Evolutionary conservation across 2,888 invertebrate species (phyloP), one percentile per base, ranked within the genome.

Genomic region (Aphelenchoides bicaudatus): DNA sequence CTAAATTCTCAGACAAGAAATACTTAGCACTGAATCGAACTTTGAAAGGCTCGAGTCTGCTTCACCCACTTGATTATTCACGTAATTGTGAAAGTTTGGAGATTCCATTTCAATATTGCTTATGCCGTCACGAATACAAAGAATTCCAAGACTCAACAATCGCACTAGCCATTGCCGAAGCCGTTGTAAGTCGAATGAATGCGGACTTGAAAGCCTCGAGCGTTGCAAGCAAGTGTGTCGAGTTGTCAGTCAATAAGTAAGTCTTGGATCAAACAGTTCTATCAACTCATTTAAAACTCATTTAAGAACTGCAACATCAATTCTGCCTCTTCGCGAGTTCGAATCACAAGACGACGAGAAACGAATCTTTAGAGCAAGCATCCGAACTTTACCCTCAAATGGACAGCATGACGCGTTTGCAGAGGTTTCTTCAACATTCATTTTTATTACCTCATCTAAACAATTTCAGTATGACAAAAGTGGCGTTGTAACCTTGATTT

Each of bases 71-170:
- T 5, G 52, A 60, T 5, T 57, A 58, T 34, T 38, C 48, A 3
- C 47, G 69, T 39, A 57, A 52, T 28, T 69, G 69, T 43, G 31
- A 56, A 8, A 63, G 56, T 1, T 43, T 69, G 25, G 65, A 63
- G n/a, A 59, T 69, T 21, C 66, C 67, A 4, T 49, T 67, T 34
- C 59, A 66, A 37, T 69, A 67, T 49, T 69, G 69, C 54, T 52
- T 67, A 28, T 69, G 69, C 46, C 58, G 66, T 8, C 62, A 62
- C 28, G 39, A 56, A 16, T 13, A 34, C 34, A 34, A 16, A 13
- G 34, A 13, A 13, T 13, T 34, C 34, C 13, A 34, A 13, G 34
- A 34, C 16, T 34, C 34, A 13, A 16, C 13, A 16, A 13, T 34
- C 13, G 34, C 34, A 34, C 34, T 13, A 34, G 13, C 13, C 13